These are phyloP conservation scores for Mesodorylaimus sp. DNA, from an alignment of 2,888 invertebrate species.

Conservation along the genomic window DNA sequence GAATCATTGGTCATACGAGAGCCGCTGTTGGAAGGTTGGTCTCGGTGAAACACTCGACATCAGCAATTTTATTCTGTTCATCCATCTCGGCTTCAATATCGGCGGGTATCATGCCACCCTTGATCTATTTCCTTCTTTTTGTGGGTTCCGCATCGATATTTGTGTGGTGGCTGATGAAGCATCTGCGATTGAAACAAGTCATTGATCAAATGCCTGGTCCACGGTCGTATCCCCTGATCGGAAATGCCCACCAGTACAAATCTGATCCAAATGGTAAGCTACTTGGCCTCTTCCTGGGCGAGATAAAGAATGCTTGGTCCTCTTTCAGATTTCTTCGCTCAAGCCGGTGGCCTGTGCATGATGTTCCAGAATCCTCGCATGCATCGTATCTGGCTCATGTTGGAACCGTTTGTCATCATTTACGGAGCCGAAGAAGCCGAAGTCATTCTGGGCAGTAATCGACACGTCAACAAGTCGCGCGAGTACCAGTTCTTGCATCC, in stretches of 20 bases:
- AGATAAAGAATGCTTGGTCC: not conserved
- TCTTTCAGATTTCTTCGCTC: too few species aligned
- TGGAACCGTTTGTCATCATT: slow-evolving; percentile 26
- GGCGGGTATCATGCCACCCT: too few species aligned
- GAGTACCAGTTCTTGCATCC: slow-evolving; percentile 36
- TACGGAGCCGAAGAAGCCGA: slow-evolving; percentile 27
- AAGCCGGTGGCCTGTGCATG: too few species aligned
- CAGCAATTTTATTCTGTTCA: too few species aligned
- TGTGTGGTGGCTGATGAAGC: slow-evolving; percentile 10
- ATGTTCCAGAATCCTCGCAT: too few species aligned
- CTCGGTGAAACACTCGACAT: too few species aligned
- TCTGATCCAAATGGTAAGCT: slow-evolving; percentile 42
- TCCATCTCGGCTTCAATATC: too few species aligned
- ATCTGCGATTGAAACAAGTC: slow-evolving; percentile 31
- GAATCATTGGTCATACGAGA: too few species aligned
- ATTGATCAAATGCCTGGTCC: slow-evolving; percentile 44
- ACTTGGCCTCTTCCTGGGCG: not conserved
- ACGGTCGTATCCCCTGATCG: slow-evolving; percentile 41
- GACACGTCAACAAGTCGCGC: slow-evolving; percentile 30
- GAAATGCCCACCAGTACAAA: slow-evolving; percentile 45
- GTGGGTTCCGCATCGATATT: too few species aligned
- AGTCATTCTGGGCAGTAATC: slow-evolving; percentile 28
- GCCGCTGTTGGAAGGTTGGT: too few species aligned
- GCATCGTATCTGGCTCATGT: too few species aligned
- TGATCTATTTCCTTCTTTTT: too few species aligned